Conservation (phyloP, 2,797 vertebrate species). For the Enteromius viviparus region DNA sequence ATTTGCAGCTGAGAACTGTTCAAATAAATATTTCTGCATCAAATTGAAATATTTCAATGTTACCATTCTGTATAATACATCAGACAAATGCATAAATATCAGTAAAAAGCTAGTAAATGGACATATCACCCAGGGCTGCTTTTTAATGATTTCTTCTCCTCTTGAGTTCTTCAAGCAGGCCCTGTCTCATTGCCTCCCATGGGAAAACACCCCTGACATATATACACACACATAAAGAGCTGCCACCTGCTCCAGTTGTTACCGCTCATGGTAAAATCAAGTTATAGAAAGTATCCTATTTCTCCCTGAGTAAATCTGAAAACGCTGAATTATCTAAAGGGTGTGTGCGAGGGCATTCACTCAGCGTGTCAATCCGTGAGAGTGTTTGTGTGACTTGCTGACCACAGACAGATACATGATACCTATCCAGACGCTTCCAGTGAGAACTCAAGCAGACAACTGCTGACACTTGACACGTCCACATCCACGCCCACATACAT, state of each 20-base stretch:
- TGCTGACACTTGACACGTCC: constrained; percentile 50
- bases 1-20: not conserved
- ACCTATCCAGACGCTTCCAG: constrained; percentile 36
- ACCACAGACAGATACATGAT: constrained; percentile 44
- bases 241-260: constrained; percentile 51
- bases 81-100: not conserved
- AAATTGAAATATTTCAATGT: not conserved
- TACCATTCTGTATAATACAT: not conserved
- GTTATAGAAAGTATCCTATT: constrained; percentile 43
- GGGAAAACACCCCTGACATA: constrained; percentile 6
- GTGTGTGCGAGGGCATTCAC: constrained; percentile 11
- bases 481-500: constrained; percentile 50
- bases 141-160: not conserved
- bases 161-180: not conserved
- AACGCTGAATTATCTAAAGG: constrained; percentile 19
- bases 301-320: constrained; percentile 27
- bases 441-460: constrained; percentile 41
- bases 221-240: constrained; percentile 5
- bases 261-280: constrained; percentile 34
- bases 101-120: not conserved
- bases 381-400: constrained; percentile 27
- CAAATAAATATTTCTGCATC: not conserved
- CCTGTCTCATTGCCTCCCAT: not conserved
- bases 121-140: too few relatives aligned
- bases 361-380: constrained; percentile 19